Percentiles rank a stretch among this genome's conserved stretches.
phyloP scores from a whole-genome alignment of 2,113 vertebrate genomes.

The Caranx melampygus region DNA sequence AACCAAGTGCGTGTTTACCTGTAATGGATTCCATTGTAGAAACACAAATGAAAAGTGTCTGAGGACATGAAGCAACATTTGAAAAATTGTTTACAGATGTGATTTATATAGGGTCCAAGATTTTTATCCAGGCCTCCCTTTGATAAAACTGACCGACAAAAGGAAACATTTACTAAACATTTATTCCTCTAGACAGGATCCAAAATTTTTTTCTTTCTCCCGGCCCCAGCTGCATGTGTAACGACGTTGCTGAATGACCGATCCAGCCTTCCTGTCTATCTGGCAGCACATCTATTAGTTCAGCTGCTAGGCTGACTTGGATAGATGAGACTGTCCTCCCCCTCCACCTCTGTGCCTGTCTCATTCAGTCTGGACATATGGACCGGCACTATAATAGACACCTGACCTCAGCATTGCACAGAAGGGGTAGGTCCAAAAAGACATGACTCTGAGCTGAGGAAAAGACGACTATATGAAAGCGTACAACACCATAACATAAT shows the following conservation, averaged over 20 bases:
- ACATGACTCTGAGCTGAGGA: constrained; percentile 9
- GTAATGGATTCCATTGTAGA: constrained; percentile 35
- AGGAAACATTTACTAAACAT: constrained; percentile 69
- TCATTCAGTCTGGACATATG: constrained; percentile 27
- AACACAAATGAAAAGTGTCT: constrained; percentile 41
- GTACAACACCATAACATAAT: constrained; percentile 6
- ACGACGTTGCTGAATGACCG: constrained; percentile 50
- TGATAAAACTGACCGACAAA: constrained; percentile 60
- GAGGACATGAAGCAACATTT: constrained; percentile 36
- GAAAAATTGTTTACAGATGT: constrained; percentile 57
- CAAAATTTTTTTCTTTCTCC: constrained; percentile 40
- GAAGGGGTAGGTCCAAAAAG: constrained; percentile 9
- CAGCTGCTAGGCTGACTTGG: constrained; percentile 59
- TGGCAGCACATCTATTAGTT: constrained; percentile 71
- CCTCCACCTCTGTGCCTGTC: constrained; percentile 39
- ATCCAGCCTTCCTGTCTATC: constrained; percentile 62
- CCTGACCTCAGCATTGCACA: constrained; percentile 20
- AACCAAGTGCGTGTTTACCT: constrained; percentile 53
- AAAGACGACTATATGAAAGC: not conserved
- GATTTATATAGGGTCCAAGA: constrained; percentile 40
- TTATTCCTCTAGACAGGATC: constrained; percentile 52
- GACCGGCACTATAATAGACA: not conserved
- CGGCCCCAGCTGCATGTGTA: constrained; percentile 57
- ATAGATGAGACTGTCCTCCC: constrained; percentile 45
- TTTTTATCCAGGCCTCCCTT: constrained; percentile 47